Evolutionary conservation across 23 tunicate genomes (phyloP).

Genomic region (Clavelina lepadiformis): DNA sequence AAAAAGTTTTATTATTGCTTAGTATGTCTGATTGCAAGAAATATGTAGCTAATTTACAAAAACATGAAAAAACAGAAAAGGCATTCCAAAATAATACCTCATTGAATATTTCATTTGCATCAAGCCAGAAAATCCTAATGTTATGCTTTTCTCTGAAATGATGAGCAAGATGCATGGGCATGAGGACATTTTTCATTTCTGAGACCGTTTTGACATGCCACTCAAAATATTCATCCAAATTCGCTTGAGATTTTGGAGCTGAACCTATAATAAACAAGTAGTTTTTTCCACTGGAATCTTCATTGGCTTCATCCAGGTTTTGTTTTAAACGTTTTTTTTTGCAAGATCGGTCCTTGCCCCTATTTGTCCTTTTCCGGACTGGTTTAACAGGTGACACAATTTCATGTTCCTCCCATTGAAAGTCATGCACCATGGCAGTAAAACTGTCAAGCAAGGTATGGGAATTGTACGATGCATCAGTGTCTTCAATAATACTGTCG

Average conservation of each 20-base stretch:
- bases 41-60: too few species aligned
- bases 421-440: constrained; percentile 50
- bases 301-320: not conserved
- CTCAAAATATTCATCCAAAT: constrained; percentile 43
- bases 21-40: not conserved
- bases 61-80: too few species aligned
- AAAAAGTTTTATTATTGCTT: not conserved
- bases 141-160: constrained; percentile 43
- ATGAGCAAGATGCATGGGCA: constrained; percentile 49
- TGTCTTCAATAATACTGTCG: constrained; percentile 15
- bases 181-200: constrained; percentile 21
- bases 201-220: constrained; percentile 33
- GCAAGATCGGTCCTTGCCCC: not conserved
- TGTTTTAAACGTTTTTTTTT: not conserved
- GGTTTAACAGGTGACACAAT: constrained; percentile 58
- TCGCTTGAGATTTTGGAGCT: constrained; percentile 25
- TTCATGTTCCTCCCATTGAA: constrained; percentile 48
- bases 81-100: too few species aligned
- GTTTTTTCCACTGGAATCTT: not conserved
- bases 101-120: constrained; percentile 2
- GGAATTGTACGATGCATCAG: constrained; percentile 6
- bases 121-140: constrained; percentile 51
- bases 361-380: constrained; percentile 1
- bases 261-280: constrained; percentile 45
- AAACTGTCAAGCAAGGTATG: constrained; percentile 35